Base-by-base conservation (phyloP, 2,888 invertebrate species). In the Drosophila melanosoma region DNA sequence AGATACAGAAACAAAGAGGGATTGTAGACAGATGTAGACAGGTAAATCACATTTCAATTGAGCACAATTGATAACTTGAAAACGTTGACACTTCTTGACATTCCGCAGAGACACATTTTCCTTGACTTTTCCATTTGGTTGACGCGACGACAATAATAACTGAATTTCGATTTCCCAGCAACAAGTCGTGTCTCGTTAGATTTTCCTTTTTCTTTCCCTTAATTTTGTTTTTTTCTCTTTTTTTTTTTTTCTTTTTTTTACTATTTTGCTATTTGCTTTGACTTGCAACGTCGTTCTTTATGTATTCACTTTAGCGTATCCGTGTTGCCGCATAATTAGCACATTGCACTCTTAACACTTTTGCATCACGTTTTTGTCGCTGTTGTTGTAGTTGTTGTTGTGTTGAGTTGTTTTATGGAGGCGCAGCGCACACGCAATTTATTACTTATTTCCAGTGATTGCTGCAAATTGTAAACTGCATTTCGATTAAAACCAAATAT, bases 261-360 rank as follows among this genome's bases (percentile, higher is more conserved):
- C 7, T 8, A 45, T 15, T 23, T 23, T 45, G n/a, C 32, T 32
- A 36, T 60, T 17, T 63, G 58, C 69, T 66, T 80, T 42, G 51
- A 54, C 68, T 69, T 51, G 17, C 17, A 33, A 11, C n/a, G 51
- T 51, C n/a, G n/a, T 49, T 48, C 48, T 29, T 15, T n/a, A 5
- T 40, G 49, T 49, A 42, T 60, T 53, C 60, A 70, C 58, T 68
- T 66, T 45, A 66, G 58, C 81, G 73, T 72, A 90, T 86, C 79
- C 89, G 74, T 90, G 75, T 63, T 63, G 69, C 63, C 62, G 66
- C 87, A 90, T 82, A 87, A 87, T 87, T 88, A 87, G 87, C 87
- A 87, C 87, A 87, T 83, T 87, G 87, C 87, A 87, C 87, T 87
- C 12, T 56, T 56, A 38, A 56, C 56, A 56, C 83, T 72, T 71